Evolutionary conservation across 2,888 invertebrate species (phyloP), one percentile per base, ranked within the genome.

Genomic region (Cerceris rybyensis): DNA sequence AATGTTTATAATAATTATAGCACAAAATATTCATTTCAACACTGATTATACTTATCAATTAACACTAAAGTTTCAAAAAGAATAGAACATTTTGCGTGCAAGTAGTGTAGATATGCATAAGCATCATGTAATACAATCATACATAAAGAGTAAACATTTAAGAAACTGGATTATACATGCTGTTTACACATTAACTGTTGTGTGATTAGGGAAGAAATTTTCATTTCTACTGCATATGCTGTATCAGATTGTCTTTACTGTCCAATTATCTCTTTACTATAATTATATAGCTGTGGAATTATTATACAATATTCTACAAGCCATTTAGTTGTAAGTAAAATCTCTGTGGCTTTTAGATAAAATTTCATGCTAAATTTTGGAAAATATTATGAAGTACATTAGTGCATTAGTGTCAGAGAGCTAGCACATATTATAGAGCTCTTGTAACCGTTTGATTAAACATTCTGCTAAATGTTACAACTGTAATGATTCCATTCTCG

Each of bases 1-100:
- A 76, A 46, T 83, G 68, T 76, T 69, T 60, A 74, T 59, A 71
- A 71, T 70, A 71, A 74, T 71, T 63, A 57, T 42, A 78, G 78
- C 57, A 69, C 55, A 49, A 69, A 50, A 70, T 77, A 58, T 82
- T 75, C 70, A 68, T 73, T 78, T 65, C 28, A 71, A 84, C 74
- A 86, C 50, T 55, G 54, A 84, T 81, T 81, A 81, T 77, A 84
- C 67, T 77, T 75, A 84, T 84, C 16, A 70, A 67, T 75, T 54
- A 79, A 82, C 68, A 82, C 17, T 75, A 60, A 85, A 78, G 68
- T 82, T 78, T 55, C 74, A 65, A 70, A 78, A 78, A 77, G 58
- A 78, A 72, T 76, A 65, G 80, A 81, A 85, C 72, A 81, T 64
- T 79, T 82, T 86, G 81, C 88, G 88, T 89, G 89, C 89, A 88